Percentiles rank a stretch among this genome's conserved stretches.
phyloP scores from a whole-genome alignment of 2,113 vertebrate species.

The Passer montanus region DNA sequence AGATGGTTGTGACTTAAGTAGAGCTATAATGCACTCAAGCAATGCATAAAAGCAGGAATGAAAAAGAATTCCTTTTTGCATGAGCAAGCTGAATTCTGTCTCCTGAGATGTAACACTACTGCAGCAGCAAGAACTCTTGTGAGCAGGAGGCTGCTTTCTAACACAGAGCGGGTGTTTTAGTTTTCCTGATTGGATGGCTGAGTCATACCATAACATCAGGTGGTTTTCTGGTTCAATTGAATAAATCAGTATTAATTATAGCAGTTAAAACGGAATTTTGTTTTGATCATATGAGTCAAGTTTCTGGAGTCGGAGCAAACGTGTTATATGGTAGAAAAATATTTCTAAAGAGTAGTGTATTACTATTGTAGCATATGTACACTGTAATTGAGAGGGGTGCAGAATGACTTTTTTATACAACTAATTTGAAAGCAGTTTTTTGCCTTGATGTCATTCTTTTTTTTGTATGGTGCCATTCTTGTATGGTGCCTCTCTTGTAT shows the following conservation, averaged over 20 bases:
- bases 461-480: neutral
- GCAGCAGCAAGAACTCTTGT: neutral
- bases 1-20: neutral
- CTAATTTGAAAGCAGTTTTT: neutral
- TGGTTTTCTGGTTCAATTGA: neutral
- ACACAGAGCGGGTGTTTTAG: neutral
- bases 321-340: neutral
- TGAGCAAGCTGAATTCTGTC: slow-evolving; percentile 2
- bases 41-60: neutral
- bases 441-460: neutral
- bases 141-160: neutral
- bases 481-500: neutral
- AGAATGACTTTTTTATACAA: neutral
- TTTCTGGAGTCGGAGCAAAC: neutral
- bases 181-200: slow-evolving; percentile 5
- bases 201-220: slow-evolving; percentile 34
- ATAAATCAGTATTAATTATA: slow-evolving; percentile 19
- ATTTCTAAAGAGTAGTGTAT: neutral
- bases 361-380: neutral
- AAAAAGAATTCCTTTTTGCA: neutral
- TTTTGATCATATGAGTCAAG: neutral
- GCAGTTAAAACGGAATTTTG: neutral
- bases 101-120: neutral
- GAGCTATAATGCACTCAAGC: neutral
- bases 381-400: neutral